Evolutionary conservation across 2,113 vertebrate genomes (phyloP).

Genomic region (Myiopsitta monachus): DNA sequence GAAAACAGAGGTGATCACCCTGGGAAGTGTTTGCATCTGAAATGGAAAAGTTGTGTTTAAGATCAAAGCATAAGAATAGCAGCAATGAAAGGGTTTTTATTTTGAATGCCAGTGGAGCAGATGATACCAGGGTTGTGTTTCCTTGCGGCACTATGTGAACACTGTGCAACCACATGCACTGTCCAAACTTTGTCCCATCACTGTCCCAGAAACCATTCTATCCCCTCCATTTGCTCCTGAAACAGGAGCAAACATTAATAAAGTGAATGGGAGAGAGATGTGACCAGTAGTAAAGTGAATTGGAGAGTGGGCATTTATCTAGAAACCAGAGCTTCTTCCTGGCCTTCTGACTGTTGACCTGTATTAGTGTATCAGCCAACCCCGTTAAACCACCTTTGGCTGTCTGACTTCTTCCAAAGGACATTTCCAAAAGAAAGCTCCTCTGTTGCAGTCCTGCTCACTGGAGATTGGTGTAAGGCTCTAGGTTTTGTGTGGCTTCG

Average conservation of each 20-base stretch:
- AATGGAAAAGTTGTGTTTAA: not conserved
- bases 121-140: not conserved
- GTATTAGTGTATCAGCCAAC: not conserved
- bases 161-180: not conserved
- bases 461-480: not conserved
- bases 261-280: not conserved
- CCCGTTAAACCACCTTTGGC: not conserved
- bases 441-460: not conserved
- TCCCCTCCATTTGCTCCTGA: not conserved
- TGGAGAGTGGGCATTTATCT: not conserved
- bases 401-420: not conserved
- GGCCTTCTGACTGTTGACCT: not conserved
- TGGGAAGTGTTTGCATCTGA: not conserved
- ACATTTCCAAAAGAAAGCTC: not conserved
- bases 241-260: not conserved
- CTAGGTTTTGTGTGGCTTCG: not conserved
- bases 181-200: not conserved
- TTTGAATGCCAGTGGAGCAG: not conserved
- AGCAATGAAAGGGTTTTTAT: not conserved
- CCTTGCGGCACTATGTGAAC: fast-evolving
- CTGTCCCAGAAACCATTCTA: not conserved
- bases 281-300: not conserved
- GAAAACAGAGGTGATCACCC: not conserved
- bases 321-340: not conserved
- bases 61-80: not conserved